Evolutionary conservation across 2,888 invertebrate genomes (phyloP).

Genomic region (Lydus trimaculatus): DNA sequence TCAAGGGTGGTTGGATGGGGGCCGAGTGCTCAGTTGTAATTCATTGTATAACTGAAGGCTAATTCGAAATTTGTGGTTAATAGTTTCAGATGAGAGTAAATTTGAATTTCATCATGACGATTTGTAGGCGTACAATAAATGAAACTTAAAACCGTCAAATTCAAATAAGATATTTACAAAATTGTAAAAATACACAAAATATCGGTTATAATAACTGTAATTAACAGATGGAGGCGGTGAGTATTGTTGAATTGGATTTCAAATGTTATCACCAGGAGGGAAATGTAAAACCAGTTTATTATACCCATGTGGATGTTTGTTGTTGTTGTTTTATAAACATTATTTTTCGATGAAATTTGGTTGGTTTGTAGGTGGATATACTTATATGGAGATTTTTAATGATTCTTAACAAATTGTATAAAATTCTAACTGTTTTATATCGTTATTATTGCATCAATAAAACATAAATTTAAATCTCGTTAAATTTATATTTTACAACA

Average conservation of each 20-base stretch:
- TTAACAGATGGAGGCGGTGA: constrained; percentile 6
- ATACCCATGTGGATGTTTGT: constrained; percentile 4
- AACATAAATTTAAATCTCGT: not conserved
- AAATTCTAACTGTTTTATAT: not conserved
- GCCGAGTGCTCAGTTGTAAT: not conserved
- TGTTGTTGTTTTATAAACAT: not conserved
- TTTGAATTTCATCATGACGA: not conserved
- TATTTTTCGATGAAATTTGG: constrained; percentile 1
- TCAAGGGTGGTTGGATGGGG: too few relatives aligned
- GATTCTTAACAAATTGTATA: not conserved
- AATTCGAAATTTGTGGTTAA: too few relatives aligned
- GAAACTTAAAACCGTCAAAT: not conserved
- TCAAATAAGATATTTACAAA: not conserved
- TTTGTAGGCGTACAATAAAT: not conserved
- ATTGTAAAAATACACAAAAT: not conserved
- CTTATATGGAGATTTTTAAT: not conserved
- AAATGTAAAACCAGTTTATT: constrained; percentile 1
- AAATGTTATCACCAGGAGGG: constrained; percentile 8
- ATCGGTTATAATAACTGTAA: constrained; percentile 1
- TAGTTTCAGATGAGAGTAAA: not conserved
- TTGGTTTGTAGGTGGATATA: not conserved
- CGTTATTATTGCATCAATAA: not conserved
- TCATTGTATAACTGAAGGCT: not conserved
- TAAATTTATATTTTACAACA: not conserved
- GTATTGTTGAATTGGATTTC: constrained; percentile 8